phyloP scores from a whole-genome alignment of 2,113 vertebrate species.

The Menura novaehollandiae region DNA sequence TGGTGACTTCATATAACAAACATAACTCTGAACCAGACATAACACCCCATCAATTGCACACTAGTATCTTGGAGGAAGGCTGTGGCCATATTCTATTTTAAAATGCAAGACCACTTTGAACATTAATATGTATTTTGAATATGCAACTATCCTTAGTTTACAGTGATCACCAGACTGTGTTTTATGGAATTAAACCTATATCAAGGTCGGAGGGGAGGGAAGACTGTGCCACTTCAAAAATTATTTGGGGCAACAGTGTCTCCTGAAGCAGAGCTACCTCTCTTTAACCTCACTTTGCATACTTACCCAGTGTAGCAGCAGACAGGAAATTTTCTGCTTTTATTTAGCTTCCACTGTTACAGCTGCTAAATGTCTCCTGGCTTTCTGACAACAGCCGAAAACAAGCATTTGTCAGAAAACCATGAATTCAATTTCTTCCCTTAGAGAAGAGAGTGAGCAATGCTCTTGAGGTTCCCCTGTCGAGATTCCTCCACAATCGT shows the following conservation, averaged over 20 bases:
- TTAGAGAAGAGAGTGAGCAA: not conserved
- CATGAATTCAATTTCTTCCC: not conserved
- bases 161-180: not conserved
- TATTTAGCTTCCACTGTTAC: conserved; percentile 21
- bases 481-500: not conserved
- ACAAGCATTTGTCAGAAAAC: conserved; percentile 23
- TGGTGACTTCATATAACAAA: not conserved
- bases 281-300: not conserved
- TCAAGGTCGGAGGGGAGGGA: fast-evolving
- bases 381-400: conserved; percentile 36
- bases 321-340: conserved; percentile 30
- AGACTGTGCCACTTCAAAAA: not conserved
- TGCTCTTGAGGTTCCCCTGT: not conserved
- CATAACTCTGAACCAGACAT: not conserved
- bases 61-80: not conserved
- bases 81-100: not conserved
- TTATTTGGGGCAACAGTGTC: not conserved
- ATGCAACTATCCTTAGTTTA: not conserved
- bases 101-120: not conserved
- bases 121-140: not conserved
- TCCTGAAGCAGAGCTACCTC: not conserved
- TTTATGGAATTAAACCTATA: not conserved
- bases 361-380: conserved; percentile 49
- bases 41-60: not conserved
- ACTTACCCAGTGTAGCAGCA: not conserved